Evolutionary conservation across 2,797 vertebrate species (phyloP).

Genomic region (Fundulus diaphanus): DNA sequence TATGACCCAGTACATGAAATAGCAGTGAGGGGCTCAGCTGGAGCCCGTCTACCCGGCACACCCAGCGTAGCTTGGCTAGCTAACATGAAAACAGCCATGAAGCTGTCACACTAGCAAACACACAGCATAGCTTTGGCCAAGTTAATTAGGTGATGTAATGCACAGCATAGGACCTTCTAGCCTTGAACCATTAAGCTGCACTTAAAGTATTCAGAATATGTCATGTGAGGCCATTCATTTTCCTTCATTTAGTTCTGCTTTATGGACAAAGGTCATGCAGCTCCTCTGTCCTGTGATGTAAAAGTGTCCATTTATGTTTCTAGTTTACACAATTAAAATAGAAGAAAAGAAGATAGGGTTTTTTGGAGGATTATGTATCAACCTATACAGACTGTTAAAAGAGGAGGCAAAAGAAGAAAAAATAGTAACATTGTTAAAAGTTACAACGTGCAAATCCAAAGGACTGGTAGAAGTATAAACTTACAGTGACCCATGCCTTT

Average conservation of each 20-base stretch:
- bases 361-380: too few species aligned
- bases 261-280: slow-evolving; percentile 34
- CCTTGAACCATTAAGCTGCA: slow-evolving; percentile 47
- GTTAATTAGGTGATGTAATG: slow-evolving; percentile 74
- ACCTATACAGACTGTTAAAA: too few species aligned
- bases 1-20: slow-evolving; percentile 12
- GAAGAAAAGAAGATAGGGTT: background rate
- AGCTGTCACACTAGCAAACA: slow-evolving; percentile 57
- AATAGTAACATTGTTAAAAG: too few species aligned
- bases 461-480: too few species aligned
- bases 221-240: slow-evolving; percentile 48
- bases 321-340: slow-evolving; percentile 26
- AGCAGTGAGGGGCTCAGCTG: slow-evolving; percentile 33
- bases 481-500: too few species aligned
- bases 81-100: slow-evolving; percentile 46
- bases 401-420: too few species aligned
- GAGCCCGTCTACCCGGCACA: slow-evolving; percentile 46
- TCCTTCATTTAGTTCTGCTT: slow-evolving; percentile 21
- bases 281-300: slow-evolving; percentile 20
- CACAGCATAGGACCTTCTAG: slow-evolving; percentile 36
- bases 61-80: slow-evolving; percentile 38
- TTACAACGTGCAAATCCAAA: too few species aligned
- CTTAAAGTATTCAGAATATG: slow-evolving; percentile 51
- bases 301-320: slow-evolving; percentile 41
- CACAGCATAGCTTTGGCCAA: slow-evolving; percentile 34